Base-by-base conservation (phyloP, 2,888 invertebrate genomes). In the Dicyrtoma fusca region DNA sequence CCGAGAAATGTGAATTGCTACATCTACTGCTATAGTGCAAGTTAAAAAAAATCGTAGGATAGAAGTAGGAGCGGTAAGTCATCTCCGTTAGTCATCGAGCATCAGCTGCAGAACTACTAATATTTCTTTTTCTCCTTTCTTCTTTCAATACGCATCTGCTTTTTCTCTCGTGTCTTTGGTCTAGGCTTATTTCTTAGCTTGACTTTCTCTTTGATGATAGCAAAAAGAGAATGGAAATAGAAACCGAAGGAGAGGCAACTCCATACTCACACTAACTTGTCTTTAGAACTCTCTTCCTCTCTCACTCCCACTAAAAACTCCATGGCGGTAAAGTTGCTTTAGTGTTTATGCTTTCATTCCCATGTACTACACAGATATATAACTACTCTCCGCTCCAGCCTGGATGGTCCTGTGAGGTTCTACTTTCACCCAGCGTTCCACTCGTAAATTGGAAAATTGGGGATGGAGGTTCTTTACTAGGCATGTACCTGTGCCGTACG, bases 51-150 rank as follows among this genome's bases (percentile, higher is more conserved):
- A 6, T n/a, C 13, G 49, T 17, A 49, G n/a, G 49, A 49, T 49
- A 49, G 11, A 49, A 49, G 49, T 49, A 49, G 11, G 11, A 49
- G 49, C 49, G 11, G 49, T 49, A 49, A 49, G 49, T 49, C 49
- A 49, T 49, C 49, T 49, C 13, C 11, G 4, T 14, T n/a, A 49
- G 49, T 49, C 49, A 17, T 49, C 49, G 49, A 49, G 49, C 49
- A 49, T 49, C 49, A 49, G 49, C 49, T 49, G 49, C 49, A 49
- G 49, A 49, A 17, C 49, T n/a, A 49, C 51, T 19, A 19, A 19
- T 19, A n/a, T 51, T 51, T 17, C 19, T 57, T 57, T 25, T 19
- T 51, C 10, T 17, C 19, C 17, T 57, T 25, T 19, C 19, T 19
- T 11, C n/a, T 17, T 17, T 49, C 49, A 17, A 14, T 17, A 49